Base-by-base conservation (phyloP, 2,888 invertebrate species). In the Seladonia tumulorum region DNA sequence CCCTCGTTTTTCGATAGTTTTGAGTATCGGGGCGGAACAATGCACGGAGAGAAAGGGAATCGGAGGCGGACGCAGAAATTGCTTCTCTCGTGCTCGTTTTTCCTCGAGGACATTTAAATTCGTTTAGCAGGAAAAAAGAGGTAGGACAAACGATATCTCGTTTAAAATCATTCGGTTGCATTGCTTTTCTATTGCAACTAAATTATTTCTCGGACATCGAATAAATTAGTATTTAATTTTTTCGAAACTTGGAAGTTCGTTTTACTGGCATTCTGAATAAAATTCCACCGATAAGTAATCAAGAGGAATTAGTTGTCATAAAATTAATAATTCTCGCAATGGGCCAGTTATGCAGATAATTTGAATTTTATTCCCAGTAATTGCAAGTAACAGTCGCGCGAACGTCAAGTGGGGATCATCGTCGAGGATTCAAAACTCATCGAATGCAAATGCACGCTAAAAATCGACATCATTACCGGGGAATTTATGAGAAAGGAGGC, bases 11-110 rank as follows among this genome's bases (percentile, higher is more conserved):
- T 71, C 76, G 83, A 82, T 89, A 82, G 53, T 76, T 76, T 79
- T 66, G 70, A 71, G 75, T 82, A 85, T 89, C 82, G 79, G 68
- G 5, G 71, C 72, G 81, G 84, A 82, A 82, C 87, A 80, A 86
- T 42, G 74, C 71, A 60, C 18, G 71, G 74, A 80, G 74, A 80
- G 75, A 39, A 68, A 63, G 42, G 18, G 57, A 77, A 75, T 81
- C 76, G 76, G 29, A 22, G 66, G 35, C 29, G 70, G 71, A 70
- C 68, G 39, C n/a, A 35, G 76, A 75, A 71, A 77, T 80, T 78
- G 71, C n/a, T 75, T 80, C 47, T 39, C 42, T n/a, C 79, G 68
- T 29, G 25, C 42, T 22, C 35, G 14, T 74, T 75, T 57, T 79
- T 66, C 10, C 68, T 72, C 75, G 22, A 49, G 63, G 57, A 82